Evolutionary conservation across 2,113 vertebrate species (phyloP).

Genomic region (Hemibagrus wyckioides): DNA sequence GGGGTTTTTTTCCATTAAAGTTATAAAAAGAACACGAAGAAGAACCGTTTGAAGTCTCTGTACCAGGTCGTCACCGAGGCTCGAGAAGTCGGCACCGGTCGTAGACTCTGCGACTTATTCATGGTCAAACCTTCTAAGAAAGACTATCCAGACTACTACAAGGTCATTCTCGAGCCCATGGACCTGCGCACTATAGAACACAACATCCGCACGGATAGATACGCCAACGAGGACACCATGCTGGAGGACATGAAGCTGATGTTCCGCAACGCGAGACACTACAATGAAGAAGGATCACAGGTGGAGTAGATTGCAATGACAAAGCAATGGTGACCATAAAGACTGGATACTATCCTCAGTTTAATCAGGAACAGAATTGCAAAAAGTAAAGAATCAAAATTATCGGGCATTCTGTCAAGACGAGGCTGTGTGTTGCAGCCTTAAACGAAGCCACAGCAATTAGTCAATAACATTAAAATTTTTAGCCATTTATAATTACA

Average conservation of each 20-base stretch:
- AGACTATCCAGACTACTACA: conserved; percentile 98
- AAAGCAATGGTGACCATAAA: neutral
- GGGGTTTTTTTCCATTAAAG: conserved; percentile 41
- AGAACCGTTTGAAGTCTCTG: conserved; percentile 93
- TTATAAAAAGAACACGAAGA: conserved; percentile 95
- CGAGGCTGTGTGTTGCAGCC: neutral
- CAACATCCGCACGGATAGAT: conserved; percentile 95
- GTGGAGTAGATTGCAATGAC: conserved; percentile 63
- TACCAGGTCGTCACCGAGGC: conserved; percentile 87
- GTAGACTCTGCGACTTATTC: conserved; percentile 93
- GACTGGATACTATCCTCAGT: neutral
- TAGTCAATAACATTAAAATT: neutral
- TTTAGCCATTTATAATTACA: neutral
- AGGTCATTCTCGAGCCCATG: conserved; percentile 97
- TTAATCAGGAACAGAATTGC: neutral
- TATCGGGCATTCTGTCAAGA: neutral
- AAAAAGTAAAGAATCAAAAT: neutral
- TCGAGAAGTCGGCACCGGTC: conserved; percentile 83
- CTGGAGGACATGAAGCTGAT: conserved; percentile 95
- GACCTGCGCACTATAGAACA: conserved; percentile 95
- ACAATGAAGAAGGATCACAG: conserved; percentile 97
- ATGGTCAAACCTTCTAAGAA: conserved; percentile 99
- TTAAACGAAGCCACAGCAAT: neutral
- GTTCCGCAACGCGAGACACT: conserved; percentile 97
- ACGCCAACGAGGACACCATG: conserved; percentile 87